Conservation (phyloP, 2,797 vertebrate genomes). For the Lacerta bilineata region DNA sequence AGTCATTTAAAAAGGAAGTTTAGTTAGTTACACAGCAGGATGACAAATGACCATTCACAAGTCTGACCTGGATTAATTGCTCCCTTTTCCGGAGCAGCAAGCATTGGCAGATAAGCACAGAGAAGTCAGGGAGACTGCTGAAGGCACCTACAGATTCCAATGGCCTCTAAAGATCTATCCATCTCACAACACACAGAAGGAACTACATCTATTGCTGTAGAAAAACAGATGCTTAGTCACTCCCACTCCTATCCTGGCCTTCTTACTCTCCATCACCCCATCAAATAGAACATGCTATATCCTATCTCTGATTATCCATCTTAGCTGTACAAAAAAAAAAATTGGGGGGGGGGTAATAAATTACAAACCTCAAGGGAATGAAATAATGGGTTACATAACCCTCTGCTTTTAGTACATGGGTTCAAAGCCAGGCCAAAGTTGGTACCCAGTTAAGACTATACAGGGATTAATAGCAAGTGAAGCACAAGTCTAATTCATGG, state of each 20-base stretch:
- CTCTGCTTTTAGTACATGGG: neutral
- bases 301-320: neutral
- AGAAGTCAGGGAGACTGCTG: conserved; percentile 2
- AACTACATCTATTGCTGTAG: neutral
- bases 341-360: neutral
- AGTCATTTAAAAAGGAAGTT: conserved; percentile 33
- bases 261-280: neutral
- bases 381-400: neutral
- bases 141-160: neutral
- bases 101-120: conserved; percentile 15
- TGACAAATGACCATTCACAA: neutral
- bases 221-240: neutral
- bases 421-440: conserved; percentile 16
- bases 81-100: conserved; percentile 43
- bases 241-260: neutral
- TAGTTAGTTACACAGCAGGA: conserved; percentile 43
- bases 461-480: neutral
- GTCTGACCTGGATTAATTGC: conserved; percentile 45
- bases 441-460: neutral
- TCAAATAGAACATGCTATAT: neutral
- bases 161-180: conserved; percentile 7
- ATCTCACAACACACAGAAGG: neutral
- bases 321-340: neutral
- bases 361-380: neutral
- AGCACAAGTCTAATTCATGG: neutral